A percentile compares a stretch with the other conserved stretches of the same genome.
These are phyloP conservation scores for Clostera curtula DNA, from an alignment of 2,888 invertebrate genomes.

Conservation along the genomic window DNA sequence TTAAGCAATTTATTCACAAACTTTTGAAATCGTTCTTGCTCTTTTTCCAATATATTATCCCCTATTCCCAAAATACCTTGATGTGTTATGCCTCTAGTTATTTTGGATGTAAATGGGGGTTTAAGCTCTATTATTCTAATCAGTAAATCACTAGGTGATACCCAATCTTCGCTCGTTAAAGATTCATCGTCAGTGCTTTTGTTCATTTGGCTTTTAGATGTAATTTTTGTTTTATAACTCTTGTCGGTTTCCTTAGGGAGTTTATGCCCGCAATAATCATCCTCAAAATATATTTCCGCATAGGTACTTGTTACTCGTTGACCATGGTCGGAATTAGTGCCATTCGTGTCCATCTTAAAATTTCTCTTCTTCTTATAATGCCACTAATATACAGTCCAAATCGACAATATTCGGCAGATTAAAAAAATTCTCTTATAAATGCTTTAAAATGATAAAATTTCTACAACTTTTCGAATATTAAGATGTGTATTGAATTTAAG, in stretches of 20 bases:
- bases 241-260: slow-evolving; percentile 6
- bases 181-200: slow-evolving; percentile 2
- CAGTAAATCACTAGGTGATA: slow-evolving; percentile 59
- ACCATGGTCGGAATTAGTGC: slow-evolving; percentile 26
- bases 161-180: slow-evolving; percentile 33
- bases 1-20: slow-evolving; percentile 30
- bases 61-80: slow-evolving; percentile 58
- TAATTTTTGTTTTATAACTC: slow-evolving; percentile 4
- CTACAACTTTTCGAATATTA: too few relatives aligned
- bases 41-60: slow-evolving; percentile 36
- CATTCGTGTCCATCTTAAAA: slow-evolving; percentile 29
- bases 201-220: not conserved
- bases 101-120: slow-evolving; percentile 64
- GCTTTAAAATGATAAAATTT: too few relatives aligned
- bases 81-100: slow-evolving; percentile 55
- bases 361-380: slow-evolving; percentile 2
- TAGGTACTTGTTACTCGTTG: slow-evolving; percentile 50
- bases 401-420: slow-evolving; percentile 4
- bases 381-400: slow-evolving; percentile 1
- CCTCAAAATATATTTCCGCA: slow-evolving; percentile 50
- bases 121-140: slow-evolving; percentile 47
- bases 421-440: slow-evolving; percentile 4
- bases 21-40: slow-evolving; percentile 35
- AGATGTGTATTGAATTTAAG: too few relatives aligned
- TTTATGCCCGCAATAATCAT: slow-evolving; percentile 30